phyloP scores from a whole-genome alignment of 2,888 invertebrate species.

The Microctonus brassicae region DNA sequence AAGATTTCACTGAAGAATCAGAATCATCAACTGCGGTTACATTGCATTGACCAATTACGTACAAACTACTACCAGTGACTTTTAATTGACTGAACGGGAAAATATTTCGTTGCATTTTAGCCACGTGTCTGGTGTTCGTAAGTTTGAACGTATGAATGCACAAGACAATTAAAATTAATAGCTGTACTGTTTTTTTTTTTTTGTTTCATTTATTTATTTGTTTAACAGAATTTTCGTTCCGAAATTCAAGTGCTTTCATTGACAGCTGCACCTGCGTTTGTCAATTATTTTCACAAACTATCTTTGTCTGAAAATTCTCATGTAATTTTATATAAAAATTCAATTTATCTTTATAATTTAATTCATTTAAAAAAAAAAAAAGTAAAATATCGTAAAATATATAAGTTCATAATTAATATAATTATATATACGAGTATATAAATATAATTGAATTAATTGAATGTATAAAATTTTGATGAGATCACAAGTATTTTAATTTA shows the following conservation, averaged over 20 bases:
- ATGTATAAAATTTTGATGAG: too few relatives aligned
- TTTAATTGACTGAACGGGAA: conserved; percentile 55
- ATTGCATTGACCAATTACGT: conserved; percentile 15
- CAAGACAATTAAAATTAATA: conserved; percentile 63
- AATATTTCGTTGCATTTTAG: conserved; percentile 57
- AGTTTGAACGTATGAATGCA: conserved; percentile 35
- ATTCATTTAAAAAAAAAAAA: too few relatives aligned
- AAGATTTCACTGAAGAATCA: conserved; percentile 45
- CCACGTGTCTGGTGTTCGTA: conserved; percentile 51
- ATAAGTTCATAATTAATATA: too few relatives aligned
- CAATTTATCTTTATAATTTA: too few relatives aligned
- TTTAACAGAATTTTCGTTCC: neutral
- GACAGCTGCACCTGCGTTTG: neutral
- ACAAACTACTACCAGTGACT: conserved; percentile 15
- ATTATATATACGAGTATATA: too few relatives aligned
- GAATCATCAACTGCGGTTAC: conserved; percentile 42
- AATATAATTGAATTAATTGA: too few relatives aligned
- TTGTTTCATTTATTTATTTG: neutral
- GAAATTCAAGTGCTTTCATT: conserved; percentile 35
- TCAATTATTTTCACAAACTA: neutral
- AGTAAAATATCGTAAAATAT: too few relatives aligned
- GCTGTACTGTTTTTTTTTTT: neutral
- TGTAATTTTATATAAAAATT: neutral
- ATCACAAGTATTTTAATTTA: too few relatives aligned
- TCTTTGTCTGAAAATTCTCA: neutral